A percentile compares a stretch with the other conserved stretches of the same genome.
These are phyloP conservation scores for Sepioteuthis lessoniana DNA, from an alignment of 2,888 invertebrate genomes.

Conservation along the genomic window DNA sequence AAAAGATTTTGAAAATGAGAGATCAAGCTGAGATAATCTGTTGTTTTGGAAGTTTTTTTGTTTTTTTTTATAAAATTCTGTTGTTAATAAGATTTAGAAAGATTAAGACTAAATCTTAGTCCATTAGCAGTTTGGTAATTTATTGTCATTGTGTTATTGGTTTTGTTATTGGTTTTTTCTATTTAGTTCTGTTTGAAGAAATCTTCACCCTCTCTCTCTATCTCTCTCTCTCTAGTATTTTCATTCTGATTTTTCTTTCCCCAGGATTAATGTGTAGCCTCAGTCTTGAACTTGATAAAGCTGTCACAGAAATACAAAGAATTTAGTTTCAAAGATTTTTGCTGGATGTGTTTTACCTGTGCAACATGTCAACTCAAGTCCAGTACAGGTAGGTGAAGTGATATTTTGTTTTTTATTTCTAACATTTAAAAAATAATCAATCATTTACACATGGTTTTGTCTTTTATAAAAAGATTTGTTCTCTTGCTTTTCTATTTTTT, in stretches of 20 bases:
- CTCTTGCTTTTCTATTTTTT: too few species aligned
- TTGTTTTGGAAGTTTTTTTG: background rate
- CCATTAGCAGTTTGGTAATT: too few species aligned
- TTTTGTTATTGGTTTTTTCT: background rate
- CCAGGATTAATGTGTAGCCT: background rate
- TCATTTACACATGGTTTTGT: too few species aligned
- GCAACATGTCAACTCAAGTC: background rate
- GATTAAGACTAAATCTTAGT: background rate
- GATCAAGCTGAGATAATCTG: background rate
- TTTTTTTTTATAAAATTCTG: background rate
- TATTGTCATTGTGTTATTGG: background rate
- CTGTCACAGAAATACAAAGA: background rate
- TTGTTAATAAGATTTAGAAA: background rate
- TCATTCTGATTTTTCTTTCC: background rate
- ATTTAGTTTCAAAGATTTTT: conserved; percentile 33
- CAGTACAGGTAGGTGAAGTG: background rate
- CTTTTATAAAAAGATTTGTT: too few species aligned
- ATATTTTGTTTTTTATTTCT: background rate
- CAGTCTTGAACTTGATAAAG: background rate
- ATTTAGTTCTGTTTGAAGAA: background rate
- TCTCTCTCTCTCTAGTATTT: background rate
- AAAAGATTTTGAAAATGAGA: too few species aligned
- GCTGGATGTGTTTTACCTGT: conserved; percentile 2
- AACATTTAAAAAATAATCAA: too few species aligned
- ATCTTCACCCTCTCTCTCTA: background rate